Evolutionary conservation across 2,797 vertebrate species (phyloP).

Genomic region (Glyptemys insculpta): DNA sequence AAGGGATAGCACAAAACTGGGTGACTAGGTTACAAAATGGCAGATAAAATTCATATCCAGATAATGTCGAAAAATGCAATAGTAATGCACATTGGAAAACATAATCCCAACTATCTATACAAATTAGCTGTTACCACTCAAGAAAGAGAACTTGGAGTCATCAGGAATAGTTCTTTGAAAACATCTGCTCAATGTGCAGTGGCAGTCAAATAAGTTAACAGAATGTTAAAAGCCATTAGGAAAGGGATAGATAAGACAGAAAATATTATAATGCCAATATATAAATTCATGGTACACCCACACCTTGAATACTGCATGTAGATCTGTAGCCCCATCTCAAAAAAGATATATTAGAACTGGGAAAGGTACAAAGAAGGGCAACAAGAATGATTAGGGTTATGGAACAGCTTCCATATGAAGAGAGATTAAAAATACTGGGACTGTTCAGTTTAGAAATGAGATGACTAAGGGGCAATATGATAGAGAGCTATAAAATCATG

Average conservation of each 20-base stretch:
- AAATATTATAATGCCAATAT: background rate
- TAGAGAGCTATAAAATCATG: background rate
- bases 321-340: background rate
- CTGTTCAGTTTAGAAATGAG: background rate
- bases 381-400: background rate
- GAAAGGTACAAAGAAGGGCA: background rate
- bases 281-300: background rate
- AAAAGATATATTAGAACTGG: background rate
- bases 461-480: background rate
- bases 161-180: background rate
- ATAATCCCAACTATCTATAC: background rate
- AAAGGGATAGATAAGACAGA: background rate
- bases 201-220: background rate
- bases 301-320: background rate
- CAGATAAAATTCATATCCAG: background rate
- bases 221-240: background rate
- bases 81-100: background rate
- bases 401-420: background rate
- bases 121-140: background rate
- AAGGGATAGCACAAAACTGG: background rate
- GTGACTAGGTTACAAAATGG: background rate
- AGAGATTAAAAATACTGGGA: background rate
- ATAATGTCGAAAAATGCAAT: background rate
- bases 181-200: background rate
- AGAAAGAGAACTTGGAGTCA: background rate